phyloP scores from a whole-genome alignment of 2,888 invertebrate genomes.

The Hirudinaria manillensis region DNA sequence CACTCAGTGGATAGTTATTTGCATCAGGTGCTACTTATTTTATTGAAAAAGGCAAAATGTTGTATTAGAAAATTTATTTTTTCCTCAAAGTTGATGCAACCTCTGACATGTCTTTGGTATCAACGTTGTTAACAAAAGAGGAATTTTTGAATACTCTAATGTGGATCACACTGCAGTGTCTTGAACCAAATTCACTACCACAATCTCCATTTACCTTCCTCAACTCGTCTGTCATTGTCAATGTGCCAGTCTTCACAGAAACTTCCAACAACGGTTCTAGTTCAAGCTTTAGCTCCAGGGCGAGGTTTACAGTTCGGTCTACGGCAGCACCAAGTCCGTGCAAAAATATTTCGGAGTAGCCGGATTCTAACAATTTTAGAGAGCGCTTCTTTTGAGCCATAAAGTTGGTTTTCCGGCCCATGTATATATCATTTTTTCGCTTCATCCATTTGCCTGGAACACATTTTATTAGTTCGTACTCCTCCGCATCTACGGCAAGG shows the following conservation, averaged over 20 bases:
- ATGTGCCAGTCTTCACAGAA: background rate
- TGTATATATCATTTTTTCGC: constrained; percentile 9
- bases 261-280: background rate
- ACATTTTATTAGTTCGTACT: background rate
- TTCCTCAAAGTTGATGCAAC: background rate
- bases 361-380: background rate
- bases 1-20: no score
- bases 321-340: background rate
- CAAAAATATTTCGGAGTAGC: background rate
- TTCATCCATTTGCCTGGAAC: constrained; percentile 6
- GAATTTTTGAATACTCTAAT: constrained; percentile 1
- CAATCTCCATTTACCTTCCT: background rate
- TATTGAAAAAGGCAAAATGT: background rate
- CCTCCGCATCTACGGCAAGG: background rate
- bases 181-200: background rate
- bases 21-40: no score
- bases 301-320: constrained; percentile 2
- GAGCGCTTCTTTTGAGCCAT: background rate
- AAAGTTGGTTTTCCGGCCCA: constrained; percentile 1
- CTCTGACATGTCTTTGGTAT: constrained; percentile 1
- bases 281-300: background rate
- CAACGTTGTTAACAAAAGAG: constrained; percentile 13
- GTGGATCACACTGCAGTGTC: background rate
- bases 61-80: background rate
- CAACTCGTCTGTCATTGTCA: background rate